Evolutionary conservation across 2,113 vertebrate genomes (phyloP), one percentile per base, ranked within the genome.

Genomic region (Brachyhypopomus gauderio): DNA sequence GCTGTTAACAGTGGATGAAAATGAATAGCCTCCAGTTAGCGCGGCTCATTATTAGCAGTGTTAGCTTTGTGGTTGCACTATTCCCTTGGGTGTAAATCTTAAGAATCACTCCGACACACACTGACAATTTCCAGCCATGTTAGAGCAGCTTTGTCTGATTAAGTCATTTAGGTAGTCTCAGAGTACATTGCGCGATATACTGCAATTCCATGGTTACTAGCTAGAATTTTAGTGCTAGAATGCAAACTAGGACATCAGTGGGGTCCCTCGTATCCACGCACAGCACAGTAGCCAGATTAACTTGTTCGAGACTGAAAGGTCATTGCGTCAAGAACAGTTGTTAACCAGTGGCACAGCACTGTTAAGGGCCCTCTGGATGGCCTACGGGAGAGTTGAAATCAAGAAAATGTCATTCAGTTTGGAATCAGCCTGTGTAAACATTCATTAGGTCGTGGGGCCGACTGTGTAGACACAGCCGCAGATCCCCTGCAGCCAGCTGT

Each of bases 371-470:
- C 86, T 88, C 19, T 83, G 83, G 82, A 81, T 87, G 88, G 88
- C 89, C 85, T 88, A 84, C 79, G 84, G 86, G 58, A 78, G 79
- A 63, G 25, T 78, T 60, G 20, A 62, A 84, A 90, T 87, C 90
- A 88, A 84, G 88, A 88, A 91, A 92, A 92, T 91, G 91, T 92
- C 91, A 91, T 90, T 90, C 88, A 87, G 88, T 90, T 91, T 84
- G 82, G 89, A 91, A 92, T 93, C 91, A 92, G 92, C 91, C 89
- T 91, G 88, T 89, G 92, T 92, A 93, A 92, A 93, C 92, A 93
- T 93, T 93, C 90, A 92, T 93, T 91, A 93, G 92, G 89, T 81
- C 36, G 79, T 63, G 69, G 90, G 90, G 86, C 91, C 87, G 87
- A 89, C 91, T 91, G 91, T 94, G 92, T 93, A 91, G 91, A 92